phyloP scores from a whole-genome alignment of 2,888 invertebrate genomes.

The Leptinotarsa tumamoca region DNA sequence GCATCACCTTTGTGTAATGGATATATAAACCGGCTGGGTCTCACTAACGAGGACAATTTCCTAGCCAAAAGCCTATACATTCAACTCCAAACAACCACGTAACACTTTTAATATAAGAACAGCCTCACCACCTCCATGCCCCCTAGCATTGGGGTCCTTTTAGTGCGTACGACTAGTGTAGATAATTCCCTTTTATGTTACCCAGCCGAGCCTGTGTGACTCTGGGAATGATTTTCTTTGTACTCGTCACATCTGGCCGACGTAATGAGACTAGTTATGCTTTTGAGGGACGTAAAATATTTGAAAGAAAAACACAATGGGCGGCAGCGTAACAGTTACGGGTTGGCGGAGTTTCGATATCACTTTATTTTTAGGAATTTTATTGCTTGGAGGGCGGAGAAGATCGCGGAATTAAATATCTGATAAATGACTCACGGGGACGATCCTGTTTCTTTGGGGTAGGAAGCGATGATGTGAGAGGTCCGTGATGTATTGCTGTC shows the following conservation, averaged over 20 bases:
- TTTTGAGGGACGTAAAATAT: conserved; percentile 42
- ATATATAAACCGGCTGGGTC: conserved; percentile 36
- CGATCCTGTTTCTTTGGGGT: conserved; percentile 13
- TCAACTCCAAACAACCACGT: conserved; percentile 36
- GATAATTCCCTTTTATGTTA: conserved; percentile 43
- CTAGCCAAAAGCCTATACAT: conserved; percentile 25
- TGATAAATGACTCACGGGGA: conserved; percentile 35
- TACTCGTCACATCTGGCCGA: conserved; percentile 45
- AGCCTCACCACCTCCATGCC: conserved; percentile 22
- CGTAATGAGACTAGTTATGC: conserved; percentile 48
- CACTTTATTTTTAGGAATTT: conserved; percentile 37
- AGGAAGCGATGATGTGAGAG: conserved; percentile 7
- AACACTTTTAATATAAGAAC: conserved; percentile 40
- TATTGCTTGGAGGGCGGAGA: conserved; percentile 23
- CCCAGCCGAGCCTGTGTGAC: conserved; percentile 27
- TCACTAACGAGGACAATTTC: conserved; percentile 34
- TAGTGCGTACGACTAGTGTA: conserved; percentile 28
- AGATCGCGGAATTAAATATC: conserved; percentile 30
- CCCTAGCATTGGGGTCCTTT: conserved; percentile 25
- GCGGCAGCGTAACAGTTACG: conserved; percentile 41
- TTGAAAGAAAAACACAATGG: conserved; percentile 41
- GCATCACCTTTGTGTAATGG: conserved; percentile 33
- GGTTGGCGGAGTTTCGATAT: conserved; percentile 25
- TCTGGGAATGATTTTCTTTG: conserved; percentile 40
- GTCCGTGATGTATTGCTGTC: conserved; percentile 14